Percentiles rank a stretch among this genome's conserved stretches.
Evolutionary conservation across 2,888 invertebrate species (phyloP).

Genomic region (Drosophila monieri): DNA sequence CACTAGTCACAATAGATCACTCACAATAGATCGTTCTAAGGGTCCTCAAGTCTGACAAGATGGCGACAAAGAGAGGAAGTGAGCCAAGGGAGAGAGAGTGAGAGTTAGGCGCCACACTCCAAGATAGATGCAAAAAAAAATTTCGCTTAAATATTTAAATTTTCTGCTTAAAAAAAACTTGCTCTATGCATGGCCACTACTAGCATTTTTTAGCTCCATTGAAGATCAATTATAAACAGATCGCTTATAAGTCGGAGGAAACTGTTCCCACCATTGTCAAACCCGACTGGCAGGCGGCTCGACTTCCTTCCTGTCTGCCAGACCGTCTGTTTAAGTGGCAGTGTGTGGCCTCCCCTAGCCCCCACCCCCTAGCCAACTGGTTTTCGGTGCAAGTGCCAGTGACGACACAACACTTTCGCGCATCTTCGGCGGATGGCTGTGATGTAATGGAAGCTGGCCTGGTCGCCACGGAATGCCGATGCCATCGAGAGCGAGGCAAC

Average conservation of each 20-base stretch:
- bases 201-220: background rate
- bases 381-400: constrained; percentile 54
- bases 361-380: constrained; percentile 44
- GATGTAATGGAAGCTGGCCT: constrained; percentile 48
- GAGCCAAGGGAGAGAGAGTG: background rate
- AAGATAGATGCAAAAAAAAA: too few species aligned
- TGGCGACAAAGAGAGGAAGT: background rate
- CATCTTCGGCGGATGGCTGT: constrained; percentile 52
- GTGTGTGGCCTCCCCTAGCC: constrained; percentile 16
- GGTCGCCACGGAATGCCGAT: constrained; percentile 4
- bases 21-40: too few species aligned
- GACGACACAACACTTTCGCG: constrained; percentile 56
- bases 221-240: background rate
- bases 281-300: constrained; percentile 51
- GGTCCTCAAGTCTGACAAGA: background rate
- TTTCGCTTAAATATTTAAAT: too few species aligned
- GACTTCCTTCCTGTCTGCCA: constrained; percentile 53
- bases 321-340: constrained; percentile 7
- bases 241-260: constrained; percentile 2
- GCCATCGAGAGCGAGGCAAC: constrained; percentile 42
- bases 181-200: too few species aligned
- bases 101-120: background rate
- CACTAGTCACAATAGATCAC: too few species aligned
- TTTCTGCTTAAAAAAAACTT: too few species aligned
- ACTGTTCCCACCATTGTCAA: constrained; percentile 52